Evolutionary conservation across 2,113 vertebrate genomes (phyloP), one percentile per base, ranked within the genome.

Genomic region (Nothoprocta perdicaria): DNA sequence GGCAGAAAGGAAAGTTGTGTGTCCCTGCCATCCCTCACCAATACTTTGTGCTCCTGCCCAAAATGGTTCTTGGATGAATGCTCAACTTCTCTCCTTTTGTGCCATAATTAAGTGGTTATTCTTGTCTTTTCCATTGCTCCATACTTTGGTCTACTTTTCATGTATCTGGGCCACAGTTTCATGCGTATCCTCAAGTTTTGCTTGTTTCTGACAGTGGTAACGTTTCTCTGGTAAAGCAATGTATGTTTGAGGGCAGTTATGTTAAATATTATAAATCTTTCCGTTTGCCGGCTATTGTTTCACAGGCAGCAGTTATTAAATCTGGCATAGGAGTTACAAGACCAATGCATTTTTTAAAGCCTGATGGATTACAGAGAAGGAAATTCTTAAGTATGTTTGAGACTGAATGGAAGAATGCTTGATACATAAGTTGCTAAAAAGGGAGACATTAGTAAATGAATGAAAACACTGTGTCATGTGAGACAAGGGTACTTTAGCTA

Each of bases 71-170:
- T 75, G 71, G 76, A 65, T 65, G 33, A 52, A 22, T 41, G 33
- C 29, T 65, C 10, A 17, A 17, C 27, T 53, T 80, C 73, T 61
- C 41, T 23, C 65, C 74, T 91, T 45, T 79, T 43, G 69, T 65
- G n/a, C 76, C 86, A 77, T 92, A 60, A 46, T 50, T 80, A 29
- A 79, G 84, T 48, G 58, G 84, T 71, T 69, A 22, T 88, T 86
- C 80, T 78, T 60, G 81, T 89, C 69, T 53, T 88, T 69, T 69
- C n/a, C 33, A 11, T 82, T 31, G 76, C 63, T 66, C 86, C 91
- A 61, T 79, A 26, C 41, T 41, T 74, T 65, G 60, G 38, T 78
- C 50, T 53, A n/a, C 74, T 80, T 48, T 48, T 48, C 48, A 48
- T 22, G 19, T 48, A 48, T 48, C 18, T 48, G 48, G 48, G 22